These are phyloP conservation scores for Metopia argyrocephala DNA, from an alignment of 2,888 invertebrate species.

Conservation along the genomic window DNA sequence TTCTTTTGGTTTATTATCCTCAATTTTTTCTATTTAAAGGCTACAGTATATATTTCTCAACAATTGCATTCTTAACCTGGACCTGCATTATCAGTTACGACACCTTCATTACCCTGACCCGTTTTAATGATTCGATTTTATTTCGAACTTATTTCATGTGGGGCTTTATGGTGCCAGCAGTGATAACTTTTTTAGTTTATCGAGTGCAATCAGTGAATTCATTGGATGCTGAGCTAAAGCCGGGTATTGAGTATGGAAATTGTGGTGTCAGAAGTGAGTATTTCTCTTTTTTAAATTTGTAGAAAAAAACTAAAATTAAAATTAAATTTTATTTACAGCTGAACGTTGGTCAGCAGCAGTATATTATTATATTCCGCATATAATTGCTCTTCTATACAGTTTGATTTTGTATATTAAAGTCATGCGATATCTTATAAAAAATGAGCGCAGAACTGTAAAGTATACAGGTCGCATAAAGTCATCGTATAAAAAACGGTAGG, in stretches of 20 bases:
- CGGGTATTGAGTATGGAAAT: not conserved
- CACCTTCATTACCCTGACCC: not conserved
- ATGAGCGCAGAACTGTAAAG: not conserved
- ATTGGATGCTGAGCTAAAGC: not conserved
- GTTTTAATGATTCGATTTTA: not conserved
- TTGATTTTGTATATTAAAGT: slow-evolving; percentile 14
- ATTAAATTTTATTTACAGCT: slow-evolving; percentile 11
- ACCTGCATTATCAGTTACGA: slow-evolving; percentile 20
- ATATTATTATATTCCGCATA: slow-evolving; percentile 29
- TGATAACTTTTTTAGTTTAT: not conserved
- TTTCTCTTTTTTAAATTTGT: not conserved
- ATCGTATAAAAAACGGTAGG: slow-evolving; percentile 14
- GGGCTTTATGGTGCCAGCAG: not conserved
- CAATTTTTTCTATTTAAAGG: not conserved
- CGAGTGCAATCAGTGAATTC: not conserved
- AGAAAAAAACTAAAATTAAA: no score
- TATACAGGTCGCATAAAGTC: not conserved
- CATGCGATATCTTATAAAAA: not conserved
- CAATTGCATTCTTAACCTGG: slow-evolving; percentile 20
- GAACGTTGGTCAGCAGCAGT: slow-evolving; percentile 13
- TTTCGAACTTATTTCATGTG: not conserved
- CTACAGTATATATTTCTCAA: slow-evolving; percentile 13
- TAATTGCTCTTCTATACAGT: slow-evolving; percentile 12
- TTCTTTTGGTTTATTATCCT: no score
- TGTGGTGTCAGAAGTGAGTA: slow-evolving; percentile 28